Conservation (phyloP, 2,113 vertebrate species). For the Gnathonemus echidnorhynchus region DNA sequence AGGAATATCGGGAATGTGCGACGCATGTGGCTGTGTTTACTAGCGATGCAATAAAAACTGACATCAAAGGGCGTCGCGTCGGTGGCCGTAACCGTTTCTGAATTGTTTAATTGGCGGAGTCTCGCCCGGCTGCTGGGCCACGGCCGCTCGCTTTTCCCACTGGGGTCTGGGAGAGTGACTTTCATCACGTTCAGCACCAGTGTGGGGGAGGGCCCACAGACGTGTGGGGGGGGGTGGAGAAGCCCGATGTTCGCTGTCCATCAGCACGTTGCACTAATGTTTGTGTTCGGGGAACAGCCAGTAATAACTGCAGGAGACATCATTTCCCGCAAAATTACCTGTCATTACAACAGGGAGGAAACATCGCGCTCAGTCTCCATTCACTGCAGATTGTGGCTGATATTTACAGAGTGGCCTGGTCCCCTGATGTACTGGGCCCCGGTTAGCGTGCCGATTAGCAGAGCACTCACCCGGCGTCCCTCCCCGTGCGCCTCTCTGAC, state of each 20-base stretch:
- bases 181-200: neutral
- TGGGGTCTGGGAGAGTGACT: neutral
- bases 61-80: slow-evolving; percentile 46
- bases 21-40: slow-evolving; percentile 40
- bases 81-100: slow-evolving; percentile 45
- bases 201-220: neutral
- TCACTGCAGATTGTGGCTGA: slow-evolving; percentile 27
- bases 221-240: neutral
- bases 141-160: neutral
- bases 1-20: slow-evolving; percentile 16
- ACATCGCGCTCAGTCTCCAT: slow-evolving; percentile 15
- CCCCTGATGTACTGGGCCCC: neutral
- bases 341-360: slow-evolving; percentile 10
- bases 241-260: neutral
- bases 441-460: slow-evolving; percentile 21
- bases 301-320: slow-evolving; percentile 4
- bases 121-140: slow-evolving; percentile 21
- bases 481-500: neutral
- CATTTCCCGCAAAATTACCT: slow-evolving; percentile 12
- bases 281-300: slow-evolving; percentile 15
- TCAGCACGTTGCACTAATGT: slow-evolving; percentile 14
- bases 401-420: neutral
- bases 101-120: slow-evolving; percentile 39
- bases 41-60: slow-evolving; percentile 37
- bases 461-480: neutral